Conservation (phyloP, 92 coral and sea anemone species). For the Virgularia gustaviana region DNA sequence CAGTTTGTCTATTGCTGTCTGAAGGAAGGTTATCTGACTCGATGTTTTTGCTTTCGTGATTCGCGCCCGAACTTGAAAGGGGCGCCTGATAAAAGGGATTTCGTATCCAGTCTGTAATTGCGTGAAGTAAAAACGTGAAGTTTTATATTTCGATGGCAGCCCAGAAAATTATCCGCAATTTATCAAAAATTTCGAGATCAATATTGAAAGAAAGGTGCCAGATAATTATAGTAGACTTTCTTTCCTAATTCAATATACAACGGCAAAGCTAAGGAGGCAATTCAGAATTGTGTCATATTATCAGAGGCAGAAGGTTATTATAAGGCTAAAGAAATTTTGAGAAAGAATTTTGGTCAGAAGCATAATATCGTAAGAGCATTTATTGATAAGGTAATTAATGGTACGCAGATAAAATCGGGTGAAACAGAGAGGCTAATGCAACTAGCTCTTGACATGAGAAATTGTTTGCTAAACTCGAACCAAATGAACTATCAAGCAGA, state of each 20-base stretch:
- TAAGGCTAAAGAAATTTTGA: constrained; percentile 18
- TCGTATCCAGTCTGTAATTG: no score
- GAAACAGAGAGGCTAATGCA: constrained; percentile 31
- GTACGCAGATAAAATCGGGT: constrained; percentile 13
- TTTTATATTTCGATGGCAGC: constrained; percentile 45
- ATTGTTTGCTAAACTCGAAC: constrained; percentile 33
- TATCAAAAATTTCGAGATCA: constrained; percentile 47
- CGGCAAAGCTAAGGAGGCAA: constrained; percentile 47
- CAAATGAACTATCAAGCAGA: constrained; percentile 42
- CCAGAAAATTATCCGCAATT: constrained; percentile 40
- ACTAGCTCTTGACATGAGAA: constrained; percentile 48
- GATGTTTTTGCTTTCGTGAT: constrained; percentile 7
- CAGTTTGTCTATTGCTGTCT: constrained; percentile 36
- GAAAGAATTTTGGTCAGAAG: constrained; percentile 41
- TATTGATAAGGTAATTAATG: constrained; percentile 40
- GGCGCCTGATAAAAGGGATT: constrained; percentile 11
- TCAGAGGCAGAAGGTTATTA: constrained; percentile 28
- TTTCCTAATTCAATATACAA: constrained; percentile 46
- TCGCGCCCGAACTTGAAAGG: neutral
- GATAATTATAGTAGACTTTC: constrained; percentile 26
- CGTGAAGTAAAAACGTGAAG: no score
- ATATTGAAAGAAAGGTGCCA: constrained; percentile 9
- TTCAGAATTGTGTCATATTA: constrained; percentile 53
- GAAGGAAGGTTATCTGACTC: constrained; percentile 24
- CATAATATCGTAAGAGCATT: constrained; percentile 41